phyloP scores from a whole-genome alignment of 2,888 invertebrate species.

The Agonum fuliginosum region DNA sequence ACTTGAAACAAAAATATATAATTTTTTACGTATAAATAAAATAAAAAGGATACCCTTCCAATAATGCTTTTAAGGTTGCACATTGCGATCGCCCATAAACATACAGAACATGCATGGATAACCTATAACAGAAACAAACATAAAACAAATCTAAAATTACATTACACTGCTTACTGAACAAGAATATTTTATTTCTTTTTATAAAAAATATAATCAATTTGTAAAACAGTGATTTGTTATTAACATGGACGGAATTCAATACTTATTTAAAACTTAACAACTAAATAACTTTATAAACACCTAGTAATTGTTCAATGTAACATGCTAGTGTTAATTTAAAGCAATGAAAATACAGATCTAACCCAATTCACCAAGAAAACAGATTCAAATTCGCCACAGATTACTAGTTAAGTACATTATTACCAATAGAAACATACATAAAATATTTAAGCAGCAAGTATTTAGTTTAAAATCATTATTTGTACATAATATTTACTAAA shows the following conservation, averaged over 20 bases:
- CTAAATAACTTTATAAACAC: neutral
- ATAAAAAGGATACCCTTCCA: neutral
- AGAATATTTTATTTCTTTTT: constrained; percentile 62
- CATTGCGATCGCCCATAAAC: constrained; percentile 69
- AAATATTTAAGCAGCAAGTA: neutral
- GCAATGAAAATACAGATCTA: neutral
- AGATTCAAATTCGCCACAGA: constrained; percentile 13
- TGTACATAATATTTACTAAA: neutral
- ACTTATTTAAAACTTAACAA: constrained; percentile 48
- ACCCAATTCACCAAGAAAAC: constrained; percentile 5
- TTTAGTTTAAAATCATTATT: neutral
- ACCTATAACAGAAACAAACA: constrained; percentile 65
- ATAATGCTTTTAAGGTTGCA: constrained; percentile 60
- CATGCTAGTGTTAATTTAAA: constrained; percentile 30
- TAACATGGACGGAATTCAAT: constrained; percentile 64
- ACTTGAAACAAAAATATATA: constrained; percentile 49
- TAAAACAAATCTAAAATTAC: constrained; percentile 3
- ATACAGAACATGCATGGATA: constrained; percentile 69
- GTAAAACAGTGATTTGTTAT: constrained; percentile 41
- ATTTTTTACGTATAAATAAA: constrained; percentile 22
- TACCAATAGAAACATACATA: neutral
- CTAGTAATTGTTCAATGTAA: neutral
- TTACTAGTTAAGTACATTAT: neutral
- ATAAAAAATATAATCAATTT: constrained; percentile 64
- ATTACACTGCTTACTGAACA: constrained; percentile 38